A percentile compares a stretch with the other conserved stretches of the same genome.
Conservation (phyloP, 2,888 invertebrate genomes). For the Habroteleia sp. region DNA sequence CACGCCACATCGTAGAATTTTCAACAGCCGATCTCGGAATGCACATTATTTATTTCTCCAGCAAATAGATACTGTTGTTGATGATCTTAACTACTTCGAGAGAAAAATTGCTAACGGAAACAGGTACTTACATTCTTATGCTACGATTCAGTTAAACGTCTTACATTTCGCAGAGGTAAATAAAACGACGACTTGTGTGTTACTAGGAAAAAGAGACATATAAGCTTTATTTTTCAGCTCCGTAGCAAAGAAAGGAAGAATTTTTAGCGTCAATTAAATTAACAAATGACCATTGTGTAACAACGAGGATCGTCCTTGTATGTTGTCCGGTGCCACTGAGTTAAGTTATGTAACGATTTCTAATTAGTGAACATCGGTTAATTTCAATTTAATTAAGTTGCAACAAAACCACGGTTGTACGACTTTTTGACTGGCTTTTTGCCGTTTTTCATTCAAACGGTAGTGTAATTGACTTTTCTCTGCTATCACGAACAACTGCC, state of each 20-base stretch:
- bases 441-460: slow-evolving; percentile 28
- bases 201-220: too few relatives aligned
- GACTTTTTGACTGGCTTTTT: slow-evolving; percentile 1
- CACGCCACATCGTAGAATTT: slow-evolving; percentile 28
- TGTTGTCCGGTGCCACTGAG: too few relatives aligned
- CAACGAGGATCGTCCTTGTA: too few relatives aligned
- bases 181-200: slow-evolving; percentile 12
- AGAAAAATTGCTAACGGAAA: slow-evolving; percentile 43
- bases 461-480: slow-evolving; percentile 10
- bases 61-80: slow-evolving; percentile 32
- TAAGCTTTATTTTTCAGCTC: not conserved
- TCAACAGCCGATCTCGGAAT: slow-evolving; percentile 52
- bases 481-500: not conserved
- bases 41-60: slow-evolving; percentile 56
- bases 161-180: slow-evolving; percentile 8
- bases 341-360: slow-evolving; percentile 1
- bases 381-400: slow-evolving; percentile 3
- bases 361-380: not conserved
- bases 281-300: too few relatives aligned
- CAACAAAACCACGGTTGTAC: slow-evolving; percentile 4
- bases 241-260: too few relatives aligned
- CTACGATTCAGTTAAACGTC: slow-evolving; percentile 30
- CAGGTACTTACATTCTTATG: slow-evolving; percentile 37
- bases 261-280: too few relatives aligned
- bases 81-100: slow-evolving; percentile 52